Conservation (phyloP, 2,797 vertebrate genomes). For the Sylvia borin region DNA sequence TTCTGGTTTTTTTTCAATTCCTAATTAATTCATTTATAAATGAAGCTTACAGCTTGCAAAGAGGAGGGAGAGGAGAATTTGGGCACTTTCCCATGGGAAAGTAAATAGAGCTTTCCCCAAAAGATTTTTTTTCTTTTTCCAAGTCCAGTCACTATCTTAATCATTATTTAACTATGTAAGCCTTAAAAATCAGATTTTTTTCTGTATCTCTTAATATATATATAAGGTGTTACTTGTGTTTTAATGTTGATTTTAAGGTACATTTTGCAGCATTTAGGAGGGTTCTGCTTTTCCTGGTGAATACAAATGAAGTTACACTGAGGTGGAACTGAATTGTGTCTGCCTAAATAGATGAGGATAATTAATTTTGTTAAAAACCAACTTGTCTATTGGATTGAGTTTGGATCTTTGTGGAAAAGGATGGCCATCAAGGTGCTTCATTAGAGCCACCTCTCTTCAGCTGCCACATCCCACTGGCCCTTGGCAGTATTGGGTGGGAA, state of each 20-base stretch:
- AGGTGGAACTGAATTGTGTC: neutral
- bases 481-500: neutral
- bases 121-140: neutral
- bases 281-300: neutral
- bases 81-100: conserved; percentile 45
- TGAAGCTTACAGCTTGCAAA: neutral
- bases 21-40: conserved; percentile 33
- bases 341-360: neutral
- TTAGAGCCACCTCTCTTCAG: neutral
- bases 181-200: neutral
- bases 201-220: neutral
- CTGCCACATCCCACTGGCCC: neutral
- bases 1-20: neutral
- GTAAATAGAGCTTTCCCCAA: neutral
- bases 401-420: neutral
- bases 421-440: neutral
- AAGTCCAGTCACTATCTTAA: neutral
- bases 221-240: neutral
- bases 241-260: neutral
- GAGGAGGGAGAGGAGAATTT: neutral
- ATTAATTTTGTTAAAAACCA: neutral
- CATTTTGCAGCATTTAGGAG: neutral
- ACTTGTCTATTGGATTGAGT: neutral
- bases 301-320: neutral
- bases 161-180: neutral